Percentiles rank a stretch among this genome's conserved stretches.
These are phyloP conservation scores for Pimpla rufipes DNA, from an alignment of 2,888 invertebrate genomes.

Conservation along the genomic window DNA sequence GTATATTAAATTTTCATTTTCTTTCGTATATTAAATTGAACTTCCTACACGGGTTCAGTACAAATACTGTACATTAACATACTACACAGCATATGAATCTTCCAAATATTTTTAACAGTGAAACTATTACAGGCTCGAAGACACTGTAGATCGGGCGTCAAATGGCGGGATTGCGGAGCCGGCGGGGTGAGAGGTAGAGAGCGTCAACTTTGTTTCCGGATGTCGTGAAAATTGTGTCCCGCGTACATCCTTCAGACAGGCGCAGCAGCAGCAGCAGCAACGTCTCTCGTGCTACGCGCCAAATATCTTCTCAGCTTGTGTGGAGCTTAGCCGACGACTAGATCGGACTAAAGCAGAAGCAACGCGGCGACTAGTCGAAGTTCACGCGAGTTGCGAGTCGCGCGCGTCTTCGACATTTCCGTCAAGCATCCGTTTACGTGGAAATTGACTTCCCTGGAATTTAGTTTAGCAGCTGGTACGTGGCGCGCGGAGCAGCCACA, in stretches of 20 bases:
- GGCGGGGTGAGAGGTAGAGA: neutral
- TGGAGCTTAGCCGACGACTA: neutral
- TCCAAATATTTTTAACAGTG: no score
- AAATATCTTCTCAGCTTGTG: constrained; percentile 4
- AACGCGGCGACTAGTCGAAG: constrained; percentile 19
- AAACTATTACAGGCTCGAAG: constrained; percentile 3
- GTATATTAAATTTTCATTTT: no score
- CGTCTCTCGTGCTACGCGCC: constrained; percentile 21
- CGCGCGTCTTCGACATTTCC: constrained; percentile 76
- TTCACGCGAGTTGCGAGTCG: constrained; percentile 48
- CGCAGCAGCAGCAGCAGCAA: neutral
- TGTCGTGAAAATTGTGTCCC: constrained; percentile 61
- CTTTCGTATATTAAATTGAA: no score
- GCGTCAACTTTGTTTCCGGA: constrained; percentile 62
- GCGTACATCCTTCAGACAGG: constrained; percentile 29
- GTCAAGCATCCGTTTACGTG: constrained; percentile 71
- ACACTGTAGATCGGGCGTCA: neutral
- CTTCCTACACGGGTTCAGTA: no score
- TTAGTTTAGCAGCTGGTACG: constrained; percentile 46
- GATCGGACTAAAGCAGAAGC: constrained; percentile 5
- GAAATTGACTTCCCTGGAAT: constrained; percentile 74
- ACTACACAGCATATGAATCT: no score
- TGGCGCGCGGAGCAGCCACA: constrained; percentile 29
- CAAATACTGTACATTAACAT: no score
- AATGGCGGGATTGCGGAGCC: constrained; percentile 4